Conservation (phyloP, 2,888 invertebrate genomes). For the Agriopis marginaria region DNA sequence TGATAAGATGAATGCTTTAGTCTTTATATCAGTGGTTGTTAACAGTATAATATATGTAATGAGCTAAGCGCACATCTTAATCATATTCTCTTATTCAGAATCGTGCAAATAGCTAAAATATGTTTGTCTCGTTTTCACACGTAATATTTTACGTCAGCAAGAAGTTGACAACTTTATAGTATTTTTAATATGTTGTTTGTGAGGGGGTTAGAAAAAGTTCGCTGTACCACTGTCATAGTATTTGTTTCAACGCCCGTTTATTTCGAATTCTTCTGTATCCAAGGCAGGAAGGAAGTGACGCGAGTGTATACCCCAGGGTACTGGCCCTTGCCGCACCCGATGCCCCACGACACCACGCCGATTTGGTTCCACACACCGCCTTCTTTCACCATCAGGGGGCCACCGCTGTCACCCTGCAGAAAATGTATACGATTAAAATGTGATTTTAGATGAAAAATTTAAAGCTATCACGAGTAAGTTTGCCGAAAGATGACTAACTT, state of each 20-base stretch:
- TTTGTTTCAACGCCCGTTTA: slow-evolving; percentile 55
- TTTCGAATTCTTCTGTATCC: slow-evolving; percentile 94
- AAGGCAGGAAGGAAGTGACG: slow-evolving; percentile 92
- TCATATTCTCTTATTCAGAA: not conserved
- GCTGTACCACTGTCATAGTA: slow-evolving; percentile 6
- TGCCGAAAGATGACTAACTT: not conserved
- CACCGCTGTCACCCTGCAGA: slow-evolving; percentile 94
- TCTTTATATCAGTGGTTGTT: not conserved
- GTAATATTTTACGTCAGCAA: not conserved
- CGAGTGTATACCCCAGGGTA: slow-evolving; percentile 96
- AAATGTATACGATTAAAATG: not conserved
- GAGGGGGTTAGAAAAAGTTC: not conserved
- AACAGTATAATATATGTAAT: not conserved
- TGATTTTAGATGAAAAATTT: too few relatives aligned
- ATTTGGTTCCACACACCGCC: slow-evolving; percentile 93
- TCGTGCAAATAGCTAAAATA: not conserved
- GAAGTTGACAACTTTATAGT: not conserved
- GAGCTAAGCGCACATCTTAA: not conserved
- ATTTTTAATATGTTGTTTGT: not conserved
- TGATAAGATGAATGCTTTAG: not conserved
- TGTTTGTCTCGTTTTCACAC: not conserved
- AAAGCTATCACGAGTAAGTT: too few relatives aligned
- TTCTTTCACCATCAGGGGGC: slow-evolving; percentile 93
- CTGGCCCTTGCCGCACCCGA: slow-evolving; percentile 96
- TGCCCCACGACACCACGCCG: slow-evolving; percentile 96